Evolutionary conservation across 1,140 invertebrate species (phyloP).

Genomic region (Conus betulinus): DNA sequence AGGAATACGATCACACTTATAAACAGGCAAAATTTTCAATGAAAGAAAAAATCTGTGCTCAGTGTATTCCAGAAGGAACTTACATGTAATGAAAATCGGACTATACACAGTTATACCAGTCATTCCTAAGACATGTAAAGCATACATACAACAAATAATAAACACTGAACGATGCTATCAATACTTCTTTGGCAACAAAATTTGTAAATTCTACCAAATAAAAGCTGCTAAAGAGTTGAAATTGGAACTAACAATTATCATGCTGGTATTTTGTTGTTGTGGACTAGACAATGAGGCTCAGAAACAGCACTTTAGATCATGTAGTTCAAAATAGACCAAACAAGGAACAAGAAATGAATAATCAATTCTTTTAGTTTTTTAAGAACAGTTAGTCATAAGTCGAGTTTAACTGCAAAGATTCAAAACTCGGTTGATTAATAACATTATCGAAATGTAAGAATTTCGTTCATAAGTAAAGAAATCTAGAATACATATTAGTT

Average conservation of each 20-base stretch:
- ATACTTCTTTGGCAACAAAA: neutral
- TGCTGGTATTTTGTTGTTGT: neutral
- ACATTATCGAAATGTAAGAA: neutral
- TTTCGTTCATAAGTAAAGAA: neutral
- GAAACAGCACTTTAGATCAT: neutral
- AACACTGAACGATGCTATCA: neutral
- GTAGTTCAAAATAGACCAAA: neutral
- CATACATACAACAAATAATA: neutral
- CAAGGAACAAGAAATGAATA: neutral
- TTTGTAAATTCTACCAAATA: neutral
- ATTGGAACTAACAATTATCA: neutral
- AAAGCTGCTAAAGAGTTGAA: neutral
- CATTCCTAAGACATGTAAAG: neutral
- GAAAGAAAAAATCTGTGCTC: no score
- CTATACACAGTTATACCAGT: slow-evolving; percentile 1
- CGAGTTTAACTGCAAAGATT: neutral
- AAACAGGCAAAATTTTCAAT: no score
- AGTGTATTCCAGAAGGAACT: no score
- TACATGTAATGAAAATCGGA: neutral
- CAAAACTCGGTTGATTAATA: neutral
- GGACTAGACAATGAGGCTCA: neutral
- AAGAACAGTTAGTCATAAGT: neutral
- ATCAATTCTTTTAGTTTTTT: neutral
- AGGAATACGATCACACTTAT: no score
- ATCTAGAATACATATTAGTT: neutral